A percentile compares a stretch with the other conserved stretches of the same genome.
phyloP scores from a whole-genome alignment of 2,797 vertebrate genomes.

The Leptatherina wallacei region DNA sequence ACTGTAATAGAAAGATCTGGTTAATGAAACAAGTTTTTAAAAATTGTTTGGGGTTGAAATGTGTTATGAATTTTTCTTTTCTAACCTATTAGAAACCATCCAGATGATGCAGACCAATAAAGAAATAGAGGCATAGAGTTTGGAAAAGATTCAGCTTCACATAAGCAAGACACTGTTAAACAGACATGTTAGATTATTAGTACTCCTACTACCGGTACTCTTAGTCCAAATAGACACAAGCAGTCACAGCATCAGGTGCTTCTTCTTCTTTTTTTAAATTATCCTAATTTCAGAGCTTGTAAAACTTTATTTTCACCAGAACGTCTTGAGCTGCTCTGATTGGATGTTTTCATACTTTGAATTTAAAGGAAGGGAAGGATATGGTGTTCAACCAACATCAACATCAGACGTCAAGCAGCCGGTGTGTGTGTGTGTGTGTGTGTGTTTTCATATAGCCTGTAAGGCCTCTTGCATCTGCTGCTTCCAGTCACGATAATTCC shows the following conservation, averaged over 20 bases:
- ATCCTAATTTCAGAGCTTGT: too few relatives aligned
- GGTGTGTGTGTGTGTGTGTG: too few relatives aligned
- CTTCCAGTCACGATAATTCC: background rate
- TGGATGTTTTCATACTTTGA: background rate
- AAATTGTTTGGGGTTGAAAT: background rate
- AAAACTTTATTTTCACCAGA: too few relatives aligned
- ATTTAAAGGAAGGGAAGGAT: background rate
- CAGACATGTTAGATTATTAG: background rate
- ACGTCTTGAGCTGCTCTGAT: too few relatives aligned
- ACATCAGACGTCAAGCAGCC: too few relatives aligned
- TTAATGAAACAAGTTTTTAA: background rate
- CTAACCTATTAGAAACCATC: too few relatives aligned
- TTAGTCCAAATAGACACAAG: background rate
- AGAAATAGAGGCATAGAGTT: background rate
- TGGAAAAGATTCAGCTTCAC: background rate
- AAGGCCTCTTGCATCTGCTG: background rate
- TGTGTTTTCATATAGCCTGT: background rate
- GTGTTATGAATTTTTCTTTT: too few relatives aligned
- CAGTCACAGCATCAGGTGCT: background rate
- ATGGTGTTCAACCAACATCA: too few relatives aligned
- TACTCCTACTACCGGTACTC: background rate
- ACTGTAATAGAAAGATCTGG: background rate
- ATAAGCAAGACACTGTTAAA: background rate
- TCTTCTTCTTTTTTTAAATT: background rate
- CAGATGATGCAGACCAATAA: background rate